A percentile compares a stretch with the other conserved stretches of the same genome.
Evolutionary conservation across 2,888 invertebrate species (phyloP).

Genomic region (Ceraclea dissimilis): DNA sequence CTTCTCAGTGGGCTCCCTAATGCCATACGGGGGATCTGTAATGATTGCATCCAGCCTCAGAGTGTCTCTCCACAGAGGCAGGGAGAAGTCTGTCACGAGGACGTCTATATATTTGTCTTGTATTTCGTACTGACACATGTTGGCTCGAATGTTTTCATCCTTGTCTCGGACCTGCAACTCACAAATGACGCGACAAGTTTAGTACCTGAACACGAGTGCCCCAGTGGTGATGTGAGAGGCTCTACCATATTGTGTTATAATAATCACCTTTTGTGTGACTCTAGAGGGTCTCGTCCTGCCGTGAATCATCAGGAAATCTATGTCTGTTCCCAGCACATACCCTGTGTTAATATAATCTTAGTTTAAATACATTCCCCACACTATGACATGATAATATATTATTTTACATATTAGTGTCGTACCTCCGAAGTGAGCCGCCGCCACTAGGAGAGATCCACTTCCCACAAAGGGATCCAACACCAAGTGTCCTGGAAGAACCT

Average conservation of each 20-base stretch:
- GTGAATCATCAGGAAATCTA: slow-evolving; percentile 91
- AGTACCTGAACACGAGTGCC: too few species aligned
- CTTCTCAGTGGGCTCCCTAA: slow-evolving; percentile 86
- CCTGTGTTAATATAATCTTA: slow-evolving; percentile 32
- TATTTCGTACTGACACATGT: slow-evolving; percentile 82
- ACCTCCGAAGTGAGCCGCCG: slow-evolving; percentile 85
- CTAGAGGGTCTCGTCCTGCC: slow-evolving; percentile 75
- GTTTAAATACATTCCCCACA: neutral
- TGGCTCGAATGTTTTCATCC: slow-evolving; percentile 82
- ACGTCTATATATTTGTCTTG: slow-evolving; percentile 75
- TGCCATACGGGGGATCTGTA: slow-evolving; percentile 98
- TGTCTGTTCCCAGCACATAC: slow-evolving; percentile 83
- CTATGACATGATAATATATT: too few species aligned
- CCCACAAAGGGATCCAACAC: slow-evolving; percentile 95
- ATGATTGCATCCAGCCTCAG: slow-evolving; percentile 84
- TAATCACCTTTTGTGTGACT: slow-evolving; percentile 61
- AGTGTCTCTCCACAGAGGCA: slow-evolving; percentile 65
- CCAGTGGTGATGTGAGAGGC: too few species aligned
- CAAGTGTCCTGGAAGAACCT: slow-evolving; percentile 61
- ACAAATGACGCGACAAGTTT: neutral
- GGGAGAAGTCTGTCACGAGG: slow-evolving; percentile 85
- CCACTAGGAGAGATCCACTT: slow-evolving; percentile 74
- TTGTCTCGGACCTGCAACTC: slow-evolving; percentile 52
- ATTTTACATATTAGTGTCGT: too few species aligned
- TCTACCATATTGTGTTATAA: too few species aligned